phyloP scores from a whole-genome alignment of 2,888 invertebrate genomes.

The Rhogogaster chlorosoma region DNA sequence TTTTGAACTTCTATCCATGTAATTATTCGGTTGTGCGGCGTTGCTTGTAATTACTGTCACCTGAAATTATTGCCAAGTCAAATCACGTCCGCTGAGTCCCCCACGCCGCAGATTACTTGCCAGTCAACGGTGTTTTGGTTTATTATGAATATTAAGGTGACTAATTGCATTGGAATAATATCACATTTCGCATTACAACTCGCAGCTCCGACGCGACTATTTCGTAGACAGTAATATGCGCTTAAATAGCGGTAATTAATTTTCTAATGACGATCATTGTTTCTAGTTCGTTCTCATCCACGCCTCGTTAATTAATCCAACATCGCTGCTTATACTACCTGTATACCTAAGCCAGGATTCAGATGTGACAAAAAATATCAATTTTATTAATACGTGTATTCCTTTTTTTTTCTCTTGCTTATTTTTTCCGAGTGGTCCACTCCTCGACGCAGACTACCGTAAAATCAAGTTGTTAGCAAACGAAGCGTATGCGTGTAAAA shows the following conservation, averaged over 20 bases:
- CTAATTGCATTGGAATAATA: not conserved
- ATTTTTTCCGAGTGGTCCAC: slow-evolving; percentile 5
- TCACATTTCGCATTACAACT: not conserved
- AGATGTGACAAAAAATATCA: not conserved
- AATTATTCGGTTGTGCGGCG: not conserved
- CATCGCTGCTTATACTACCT: no score
- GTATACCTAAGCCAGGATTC: not conserved
- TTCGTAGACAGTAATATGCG: not conserved
- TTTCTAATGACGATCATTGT: not conserved
- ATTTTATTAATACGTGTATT: not conserved
- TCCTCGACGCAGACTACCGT: not conserved
- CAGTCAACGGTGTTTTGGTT: not conserved
- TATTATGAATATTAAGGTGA: not conserved
- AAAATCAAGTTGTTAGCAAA: slow-evolving; percentile 35
- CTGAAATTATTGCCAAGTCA: not conserved
- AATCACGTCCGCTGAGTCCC: not conserved
- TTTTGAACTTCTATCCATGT: not conserved
- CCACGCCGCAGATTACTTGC: not conserved
- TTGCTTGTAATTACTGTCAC: not conserved
- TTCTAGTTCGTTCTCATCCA: not conserved
- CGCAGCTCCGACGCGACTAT: no score
- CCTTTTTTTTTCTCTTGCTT: not conserved
- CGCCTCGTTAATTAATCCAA: not conserved
- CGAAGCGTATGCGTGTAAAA: not conserved
- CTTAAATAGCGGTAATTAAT: slow-evolving; percentile 21